Conservation (phyloP, 2,888 invertebrate genomes). For the Drosophila setosimentum region DNA sequence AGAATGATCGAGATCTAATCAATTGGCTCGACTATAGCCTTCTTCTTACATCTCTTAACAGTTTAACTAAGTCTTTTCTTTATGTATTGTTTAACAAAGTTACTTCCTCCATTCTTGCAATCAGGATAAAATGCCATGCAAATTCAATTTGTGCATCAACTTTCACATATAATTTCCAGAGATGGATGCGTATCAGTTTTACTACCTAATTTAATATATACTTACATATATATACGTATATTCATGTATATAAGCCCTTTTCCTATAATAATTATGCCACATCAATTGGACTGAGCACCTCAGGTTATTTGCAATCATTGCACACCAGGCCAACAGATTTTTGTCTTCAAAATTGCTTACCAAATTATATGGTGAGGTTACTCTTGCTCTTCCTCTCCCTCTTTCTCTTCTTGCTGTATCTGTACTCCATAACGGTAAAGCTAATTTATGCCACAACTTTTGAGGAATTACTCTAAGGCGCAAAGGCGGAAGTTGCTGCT, state of each 20-base stretch:
- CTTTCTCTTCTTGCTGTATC: neutral
- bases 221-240: neutral
- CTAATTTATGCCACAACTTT: constrained; percentile 73
- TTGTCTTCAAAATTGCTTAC: constrained; percentile 62
- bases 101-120: too few species aligned
- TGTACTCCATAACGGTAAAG: constrained; percentile 62
- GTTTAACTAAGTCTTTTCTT: neutral
- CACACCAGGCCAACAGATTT: constrained; percentile 47
- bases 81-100: neutral
- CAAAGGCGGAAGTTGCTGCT: constrained; percentile 72
- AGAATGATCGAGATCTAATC: neutral
- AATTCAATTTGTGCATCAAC: neutral
- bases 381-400: neutral
- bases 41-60: neutral
- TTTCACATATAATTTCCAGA: constrained; percentile 24
- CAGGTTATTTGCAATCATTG: constrained; percentile 24
- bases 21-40: neutral
- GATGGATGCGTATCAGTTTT: constrained; percentile 35
- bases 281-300: constrained; percentile 33
- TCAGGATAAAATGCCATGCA: neutral
- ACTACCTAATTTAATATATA: constrained; percentile 4
- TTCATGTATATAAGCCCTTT: neutral
- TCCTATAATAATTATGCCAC: constrained; percentile 44
- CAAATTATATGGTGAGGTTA: constrained; percentile 63
- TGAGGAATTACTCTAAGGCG: constrained; percentile 61